Evolutionary conservation across 64 coral and sea anemone species (phyloP).

Genomic region (Stichodactyla mertensii): DNA sequence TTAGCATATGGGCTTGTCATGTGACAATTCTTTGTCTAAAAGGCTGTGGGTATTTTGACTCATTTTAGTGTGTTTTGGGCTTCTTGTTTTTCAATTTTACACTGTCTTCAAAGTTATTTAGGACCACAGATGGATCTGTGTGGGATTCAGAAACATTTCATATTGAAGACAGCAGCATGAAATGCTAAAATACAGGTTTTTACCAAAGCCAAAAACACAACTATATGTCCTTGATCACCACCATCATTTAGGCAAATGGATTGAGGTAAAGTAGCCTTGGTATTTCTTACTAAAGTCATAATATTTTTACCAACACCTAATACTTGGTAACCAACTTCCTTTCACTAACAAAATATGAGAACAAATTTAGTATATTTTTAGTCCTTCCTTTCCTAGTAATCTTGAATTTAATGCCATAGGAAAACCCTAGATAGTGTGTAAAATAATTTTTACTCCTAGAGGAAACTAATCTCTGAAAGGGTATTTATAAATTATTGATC

Average conservation of each 20-base stretch:
- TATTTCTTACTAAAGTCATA: not conserved
- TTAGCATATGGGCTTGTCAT: constrained; percentile 1
- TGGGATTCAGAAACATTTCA: not conserved
- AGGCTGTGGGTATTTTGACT: constrained; percentile 5
- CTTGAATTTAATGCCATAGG: too few species aligned
- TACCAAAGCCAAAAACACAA: constrained; percentile 28
- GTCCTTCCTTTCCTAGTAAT: too few species aligned
- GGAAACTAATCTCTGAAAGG: too few species aligned
- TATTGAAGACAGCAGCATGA: not conserved
- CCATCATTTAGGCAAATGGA: constrained; percentile 26
- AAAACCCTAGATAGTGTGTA: too few species aligned
- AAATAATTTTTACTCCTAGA: too few species aligned
- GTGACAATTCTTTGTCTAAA: constrained; percentile 1
- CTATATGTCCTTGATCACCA: constrained; percentile 20
- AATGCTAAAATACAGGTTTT: constrained; percentile 28
- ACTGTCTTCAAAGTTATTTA: not conserved
- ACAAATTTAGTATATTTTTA: not conserved
- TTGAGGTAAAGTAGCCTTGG: not conserved
- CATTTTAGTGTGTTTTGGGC: not conserved
- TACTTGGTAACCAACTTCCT: not conserved
- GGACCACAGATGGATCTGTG: not conserved
- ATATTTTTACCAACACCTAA: not conserved
- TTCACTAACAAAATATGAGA: not conserved
- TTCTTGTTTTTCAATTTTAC: not conserved
- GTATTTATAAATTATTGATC: not conserved